These are phyloP conservation scores for Nemoura dubitans DNA, from an alignment of 2,888 invertebrate species.

Conservation along the genomic window DNA sequence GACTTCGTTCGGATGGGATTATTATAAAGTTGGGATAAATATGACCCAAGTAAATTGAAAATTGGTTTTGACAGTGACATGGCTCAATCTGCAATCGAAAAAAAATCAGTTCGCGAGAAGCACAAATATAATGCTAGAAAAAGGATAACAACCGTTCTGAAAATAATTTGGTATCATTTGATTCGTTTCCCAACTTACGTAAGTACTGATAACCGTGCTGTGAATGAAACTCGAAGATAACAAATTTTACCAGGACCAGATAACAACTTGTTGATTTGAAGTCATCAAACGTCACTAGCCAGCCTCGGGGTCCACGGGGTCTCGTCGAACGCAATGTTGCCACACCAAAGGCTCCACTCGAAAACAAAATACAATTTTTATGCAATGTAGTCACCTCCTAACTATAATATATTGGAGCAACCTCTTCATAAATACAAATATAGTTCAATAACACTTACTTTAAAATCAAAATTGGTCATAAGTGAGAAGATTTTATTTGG, in stretches of 20 bases:
- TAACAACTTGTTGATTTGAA: neutral
- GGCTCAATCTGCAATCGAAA: conserved; percentile 45
- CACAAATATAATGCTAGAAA: neutral
- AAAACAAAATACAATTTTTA: too few species aligned
- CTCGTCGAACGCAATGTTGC: too few species aligned
- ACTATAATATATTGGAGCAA: too few species aligned
- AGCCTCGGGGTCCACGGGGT: too few species aligned
- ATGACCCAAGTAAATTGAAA: conserved; percentile 73
- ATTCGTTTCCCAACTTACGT: neutral
- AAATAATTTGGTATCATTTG: neutral
- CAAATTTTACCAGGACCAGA: neutral
- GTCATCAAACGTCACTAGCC: neutral
- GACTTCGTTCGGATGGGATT: conserved; percentile 82
- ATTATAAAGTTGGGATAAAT: conserved; percentile 78
- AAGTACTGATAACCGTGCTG: neutral
- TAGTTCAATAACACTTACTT: too few species aligned
- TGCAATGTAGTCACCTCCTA: too few species aligned
- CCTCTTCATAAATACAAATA: too few species aligned
- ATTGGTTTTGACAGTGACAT: conserved; percentile 79
- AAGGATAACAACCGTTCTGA: neutral
- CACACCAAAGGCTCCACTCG: too few species aligned
- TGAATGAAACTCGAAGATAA: neutral
- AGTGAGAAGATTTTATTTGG: too few species aligned
- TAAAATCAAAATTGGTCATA: too few species aligned
- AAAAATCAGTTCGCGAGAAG: conserved; percentile 22